Evolutionary conservation across 2,113 vertebrate genomes (phyloP).

Genomic region (Melanostigma gelatinosum): DNA sequence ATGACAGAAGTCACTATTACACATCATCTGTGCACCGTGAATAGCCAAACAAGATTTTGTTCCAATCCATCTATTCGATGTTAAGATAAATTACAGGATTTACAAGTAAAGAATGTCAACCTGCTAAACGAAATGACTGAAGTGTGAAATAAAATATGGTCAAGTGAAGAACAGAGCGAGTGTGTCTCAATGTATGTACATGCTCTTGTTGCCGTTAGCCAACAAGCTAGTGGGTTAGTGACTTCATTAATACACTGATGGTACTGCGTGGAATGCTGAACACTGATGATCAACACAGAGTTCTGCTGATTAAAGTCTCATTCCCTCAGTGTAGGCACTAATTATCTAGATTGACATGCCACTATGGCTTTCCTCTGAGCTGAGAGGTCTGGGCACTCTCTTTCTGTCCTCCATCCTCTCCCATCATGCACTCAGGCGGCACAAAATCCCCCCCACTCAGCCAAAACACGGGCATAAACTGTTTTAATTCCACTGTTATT

Average conservation of each 20-base stretch:
- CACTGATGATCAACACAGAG: constrained; percentile 65
- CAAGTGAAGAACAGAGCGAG: not conserved
- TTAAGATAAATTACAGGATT: not conserved
- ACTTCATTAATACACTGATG: constrained; percentile 71
- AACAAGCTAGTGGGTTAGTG: constrained; percentile 53
- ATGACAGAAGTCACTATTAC: not conserved
- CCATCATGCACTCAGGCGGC: constrained; percentile 13
- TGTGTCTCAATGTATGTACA: not conserved
- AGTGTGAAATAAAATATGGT: not conserved
- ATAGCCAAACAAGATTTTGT: not conserved
- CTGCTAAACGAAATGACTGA: not conserved
- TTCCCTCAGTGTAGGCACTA: constrained; percentile 68
- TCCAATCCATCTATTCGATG: not conserved
- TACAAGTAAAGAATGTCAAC: not conserved
- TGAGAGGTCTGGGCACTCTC: constrained; percentile 25
- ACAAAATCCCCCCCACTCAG: constrained; percentile 18
- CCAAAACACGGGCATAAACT: constrained; percentile 4
- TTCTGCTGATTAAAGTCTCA: constrained; percentile 71
- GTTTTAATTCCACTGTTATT: constrained; percentile 31
- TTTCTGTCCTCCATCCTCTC: constrained; percentile 29
- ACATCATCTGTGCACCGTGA: not conserved
- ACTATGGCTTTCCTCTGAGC: constrained; percentile 32
- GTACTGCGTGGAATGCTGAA: constrained; percentile 49
- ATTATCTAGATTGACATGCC: constrained; percentile 67
- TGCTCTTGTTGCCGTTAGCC: constrained; percentile 30